Conservation (phyloP, 2,888 invertebrate species). For the Drosophila paranaensis region DNA sequence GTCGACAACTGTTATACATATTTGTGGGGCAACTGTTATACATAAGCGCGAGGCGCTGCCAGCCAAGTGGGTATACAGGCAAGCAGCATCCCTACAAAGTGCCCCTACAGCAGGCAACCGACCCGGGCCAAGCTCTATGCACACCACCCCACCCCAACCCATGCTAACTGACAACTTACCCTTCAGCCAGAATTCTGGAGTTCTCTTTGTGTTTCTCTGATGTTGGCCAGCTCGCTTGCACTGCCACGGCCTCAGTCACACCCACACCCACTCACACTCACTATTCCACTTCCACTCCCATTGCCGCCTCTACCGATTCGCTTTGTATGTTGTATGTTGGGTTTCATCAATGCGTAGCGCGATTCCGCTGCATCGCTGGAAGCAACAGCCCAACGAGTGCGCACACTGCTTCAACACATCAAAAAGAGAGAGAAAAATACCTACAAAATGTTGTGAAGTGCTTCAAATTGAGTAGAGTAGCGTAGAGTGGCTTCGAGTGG, state of each 20-base stretch:
- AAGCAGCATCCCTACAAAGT: neutral
- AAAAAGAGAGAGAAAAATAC: neutral
- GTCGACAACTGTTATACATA: slow-evolving; percentile 35
- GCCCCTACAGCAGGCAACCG: neutral
- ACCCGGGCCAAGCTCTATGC: neutral
- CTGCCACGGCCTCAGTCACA: no score
- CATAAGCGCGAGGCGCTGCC: slow-evolving; percentile 37
- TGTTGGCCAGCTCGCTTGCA: neutral
- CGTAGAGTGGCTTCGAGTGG: no score
- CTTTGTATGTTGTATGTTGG: slow-evolving; percentile 8
- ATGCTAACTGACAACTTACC: neutral
- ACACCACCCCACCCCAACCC: no score
- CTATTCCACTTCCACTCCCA: neutral
- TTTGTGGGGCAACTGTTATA: slow-evolving; percentile 28
- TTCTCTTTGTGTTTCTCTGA: slow-evolving; percentile 25
- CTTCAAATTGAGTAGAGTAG: neutral
- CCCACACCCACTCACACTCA: no score
- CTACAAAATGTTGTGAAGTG: neutral
- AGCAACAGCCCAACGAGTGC: neutral
- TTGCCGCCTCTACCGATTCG: no score
- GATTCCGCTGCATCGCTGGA: slow-evolving; percentile 10
- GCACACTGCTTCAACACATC: slow-evolving; percentile 10
- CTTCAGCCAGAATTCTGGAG: slow-evolving; percentile 16
- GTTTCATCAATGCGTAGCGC: slow-evolving; percentile 40
- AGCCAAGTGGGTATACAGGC: slow-evolving; percentile 18